Percentiles rank a stretch among this genome's conserved stretches.
Evolutionary conservation across 2,797 vertebrate genomes (phyloP).

Genomic region (Falco rusticolus): DNA sequence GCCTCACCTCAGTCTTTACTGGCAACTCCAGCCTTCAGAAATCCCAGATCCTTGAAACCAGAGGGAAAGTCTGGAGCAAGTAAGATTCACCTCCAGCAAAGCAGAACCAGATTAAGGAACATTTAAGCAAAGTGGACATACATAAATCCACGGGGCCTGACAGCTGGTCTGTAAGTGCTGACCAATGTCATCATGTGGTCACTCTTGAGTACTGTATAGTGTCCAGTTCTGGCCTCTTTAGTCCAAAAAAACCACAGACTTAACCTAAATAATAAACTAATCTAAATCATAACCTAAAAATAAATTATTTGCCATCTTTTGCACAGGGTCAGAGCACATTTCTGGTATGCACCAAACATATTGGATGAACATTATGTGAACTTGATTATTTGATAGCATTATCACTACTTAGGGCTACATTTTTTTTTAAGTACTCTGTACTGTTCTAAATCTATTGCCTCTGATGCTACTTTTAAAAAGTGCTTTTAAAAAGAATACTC

Average conservation of each 20-base stretch:
- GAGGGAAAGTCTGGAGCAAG: neutral
- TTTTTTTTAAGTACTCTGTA: neutral
- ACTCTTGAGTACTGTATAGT: neutral
- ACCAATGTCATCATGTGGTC: neutral
- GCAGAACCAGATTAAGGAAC: neutral
- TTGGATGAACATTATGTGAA: neutral
- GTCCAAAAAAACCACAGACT: neutral
- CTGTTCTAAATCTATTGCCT: neutral
- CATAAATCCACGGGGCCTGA: neutral
- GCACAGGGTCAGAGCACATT: neutral
- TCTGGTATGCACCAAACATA: neutral
- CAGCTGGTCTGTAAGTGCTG: neutral
- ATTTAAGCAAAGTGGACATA: neutral
- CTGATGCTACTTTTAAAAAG: neutral
- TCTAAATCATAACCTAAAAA: neutral
- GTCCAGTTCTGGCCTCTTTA: neutral
- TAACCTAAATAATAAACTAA: neutral
- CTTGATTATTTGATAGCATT: neutral
- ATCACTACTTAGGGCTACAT: neutral
- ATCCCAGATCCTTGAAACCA: neutral
- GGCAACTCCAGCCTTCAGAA: neutral
- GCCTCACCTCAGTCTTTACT: neutral
- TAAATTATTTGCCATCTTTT: neutral
- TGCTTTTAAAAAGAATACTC: neutral
- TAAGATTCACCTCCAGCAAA: neutral